Base-by-base conservation (phyloP, 2,888 invertebrate genomes). In the Gymnosoma rotundatum region DNA sequence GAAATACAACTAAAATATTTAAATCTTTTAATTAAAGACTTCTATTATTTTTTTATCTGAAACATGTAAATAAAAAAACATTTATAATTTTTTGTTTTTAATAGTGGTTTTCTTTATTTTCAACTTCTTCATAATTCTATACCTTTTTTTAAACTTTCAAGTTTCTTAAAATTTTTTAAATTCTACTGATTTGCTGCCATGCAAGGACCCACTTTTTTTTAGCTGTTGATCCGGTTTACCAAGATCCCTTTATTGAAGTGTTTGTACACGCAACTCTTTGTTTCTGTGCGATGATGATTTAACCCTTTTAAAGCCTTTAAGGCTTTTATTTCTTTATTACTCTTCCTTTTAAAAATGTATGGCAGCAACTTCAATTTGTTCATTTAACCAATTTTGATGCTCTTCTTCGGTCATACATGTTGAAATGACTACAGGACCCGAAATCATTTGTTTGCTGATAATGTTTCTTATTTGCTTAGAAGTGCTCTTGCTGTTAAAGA, bases 321-420 rank as follows among this genome's bases (percentile, higher is more conserved):
- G 32, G 56, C 21, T 78, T 16, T 21, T 56, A 6, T n/a, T 36
- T 16, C 25, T 20, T n/a, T 25, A 42, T 52, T 50, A 50, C 38
- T 32, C 54, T 61, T 20, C 14, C 7, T 6, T 78, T 21, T 32
- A 73, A 12, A 73, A 64, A 54, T 25, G 21, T 38, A 21, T 18
- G 10, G 10, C 48, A 12, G 6, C 38, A 21, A 10, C 25, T 21
- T 85, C 87, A 21, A 75, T 61, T 83, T 83, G 84, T 72, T 86
- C 86, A 63, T 86, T 87, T 73, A 85, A 63, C 70, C 80, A 83
- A 67, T 87, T 87, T 64, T 86, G 86, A 63, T 86, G 69, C 80
- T 87, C 86, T 58, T 86, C 86, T 63, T 87, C 84, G 52, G 85
- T 78, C 83, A 80, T 58, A 58, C 86, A 86, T 32, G 80, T 73